Base-by-base conservation (phyloP, 2,888 invertebrate species). In the Anoplius nigerrimus region DNA sequence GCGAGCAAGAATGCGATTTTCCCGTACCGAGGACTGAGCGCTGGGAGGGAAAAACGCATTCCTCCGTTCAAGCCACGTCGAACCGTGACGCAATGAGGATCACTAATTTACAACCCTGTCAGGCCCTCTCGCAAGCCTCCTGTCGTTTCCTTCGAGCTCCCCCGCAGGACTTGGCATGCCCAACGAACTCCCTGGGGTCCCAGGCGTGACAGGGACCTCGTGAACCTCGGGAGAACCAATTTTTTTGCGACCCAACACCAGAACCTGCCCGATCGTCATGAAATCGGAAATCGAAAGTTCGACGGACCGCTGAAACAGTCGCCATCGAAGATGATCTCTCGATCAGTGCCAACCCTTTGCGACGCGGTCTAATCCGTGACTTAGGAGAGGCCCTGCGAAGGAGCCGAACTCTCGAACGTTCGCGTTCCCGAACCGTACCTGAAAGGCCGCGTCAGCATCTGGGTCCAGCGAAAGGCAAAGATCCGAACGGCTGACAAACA, bases 21-120 rank as follows among this genome's bases (percentile, higher is more conserved):
- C 55, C 5, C 16, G 1, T n/a, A 27, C 13, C 21, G 13, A n/a
- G 24, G n/a, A n/a, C 42, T 27, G 42, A 15, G 43, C 1, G 21
- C 5, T 4, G 57, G 6, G n/a, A 5, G 1, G 18, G 18, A 43
- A 20, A 2, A 43, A 24, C 53, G 48, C 48, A 48, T 48, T 18
- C 48, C 34, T 34, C 16, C 48, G 48, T 18, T 16, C 48, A 18
- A 16, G 16, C 5, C 48, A 1, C 42, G 61, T 77, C 75, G 66
- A 74, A 81, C 65, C 84, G 78, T 84, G 77, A 85, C 82, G 81
- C 81, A 82, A 85, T 76, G 76, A 78, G 81, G 71, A 83, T 84
- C 70, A 78, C 74, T 77, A 76, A 84, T 84, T 84, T 81, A 84
- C 79, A 78, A 71, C 75, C 74, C 58, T 27, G 11, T 48, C 21